Evolutionary conservation across 2,888 invertebrate species (phyloP), one percentile per base, ranked within the genome.

Genomic region (Acronicta leporina): DNA sequence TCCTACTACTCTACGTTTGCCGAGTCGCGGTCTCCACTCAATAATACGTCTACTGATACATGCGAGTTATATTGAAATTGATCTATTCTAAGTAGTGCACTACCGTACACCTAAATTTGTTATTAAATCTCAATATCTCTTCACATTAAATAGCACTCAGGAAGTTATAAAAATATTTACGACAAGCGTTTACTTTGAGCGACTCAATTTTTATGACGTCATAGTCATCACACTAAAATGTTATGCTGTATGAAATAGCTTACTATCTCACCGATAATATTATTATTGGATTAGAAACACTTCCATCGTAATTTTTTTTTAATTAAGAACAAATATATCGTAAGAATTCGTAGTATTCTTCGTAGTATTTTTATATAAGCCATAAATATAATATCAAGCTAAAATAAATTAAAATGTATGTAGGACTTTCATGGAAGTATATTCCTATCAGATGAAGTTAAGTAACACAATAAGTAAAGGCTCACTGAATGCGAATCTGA

Each of bases 161-260:
- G 35, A 46, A 64, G 67, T 53, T 64, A 62, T 75, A 75, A 75
- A 76, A 69, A 56, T 62, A 62, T 75, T 74, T 63, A 75, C 44
- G 74, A 74, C 27, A 14, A 42, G 10, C 54, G 45, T 55, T 53
- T 14, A n/a, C 40, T 40, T 51, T 15, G 48, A 63, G 54, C 14
- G 30, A 44, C 50, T 66, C 35, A 52, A 62, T 65, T 53, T 74
- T 75, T 73, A 75, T 58, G 63, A 56, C 47, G 51, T 57, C 60
- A 43, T 76, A 61, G 57, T 70, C 70, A 76, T 76, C 63, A 66
- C 45, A 63, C 41, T 73, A 53, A 66, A 75, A 55, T 53, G 55
- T 61, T 63, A 54, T 47, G 52, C 25, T 58, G 30, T 57, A 69
- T 60, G 59, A 73, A 69, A 67, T 69, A 50, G 63, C 63, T 46